phyloP scores from a whole-genome alignment of 2,888 invertebrate species.

The Drosophila meridiana region DNA sequence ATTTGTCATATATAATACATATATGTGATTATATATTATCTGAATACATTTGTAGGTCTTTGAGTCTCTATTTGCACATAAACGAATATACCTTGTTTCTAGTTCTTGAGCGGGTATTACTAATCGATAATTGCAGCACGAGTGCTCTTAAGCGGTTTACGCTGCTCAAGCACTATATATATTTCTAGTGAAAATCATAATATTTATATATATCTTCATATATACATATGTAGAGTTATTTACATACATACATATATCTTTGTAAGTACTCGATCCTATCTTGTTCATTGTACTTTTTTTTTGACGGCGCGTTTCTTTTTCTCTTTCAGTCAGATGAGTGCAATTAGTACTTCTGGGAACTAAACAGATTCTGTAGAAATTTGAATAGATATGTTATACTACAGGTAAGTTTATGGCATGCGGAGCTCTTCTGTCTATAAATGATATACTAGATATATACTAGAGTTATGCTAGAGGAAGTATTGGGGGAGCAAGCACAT shows the following conservation, averaged over 20 bases:
- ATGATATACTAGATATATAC: background rate
- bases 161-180: background rate
- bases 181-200: constrained; percentile 12
- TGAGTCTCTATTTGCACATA: background rate
- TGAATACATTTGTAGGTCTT: background rate
- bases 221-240: background rate
- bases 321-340: background rate
- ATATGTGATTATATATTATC: background rate
- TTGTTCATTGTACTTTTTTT: constrained; percentile 8
- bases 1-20: background rate
- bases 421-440: background rate
- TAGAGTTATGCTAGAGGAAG: background rate
- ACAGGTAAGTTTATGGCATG: background rate
- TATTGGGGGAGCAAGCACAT: background rate
- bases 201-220: background rate
- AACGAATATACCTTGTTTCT: background rate
- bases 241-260: background rate
- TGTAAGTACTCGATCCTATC: constrained; percentile 2
- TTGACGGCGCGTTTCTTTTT: background rate
- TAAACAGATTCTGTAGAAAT: background rate
- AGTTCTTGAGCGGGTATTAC: background rate
- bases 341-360: constrained; percentile 4
- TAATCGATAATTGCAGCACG: constrained; percentile 16
- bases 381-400: background rate
- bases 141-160: constrained; percentile 19